These are phyloP conservation scores for Haliclona indistincta DNA, from an alignment of 37 sponge, comb jelly and placozoan genomes.

Conservation along the genomic window DNA sequence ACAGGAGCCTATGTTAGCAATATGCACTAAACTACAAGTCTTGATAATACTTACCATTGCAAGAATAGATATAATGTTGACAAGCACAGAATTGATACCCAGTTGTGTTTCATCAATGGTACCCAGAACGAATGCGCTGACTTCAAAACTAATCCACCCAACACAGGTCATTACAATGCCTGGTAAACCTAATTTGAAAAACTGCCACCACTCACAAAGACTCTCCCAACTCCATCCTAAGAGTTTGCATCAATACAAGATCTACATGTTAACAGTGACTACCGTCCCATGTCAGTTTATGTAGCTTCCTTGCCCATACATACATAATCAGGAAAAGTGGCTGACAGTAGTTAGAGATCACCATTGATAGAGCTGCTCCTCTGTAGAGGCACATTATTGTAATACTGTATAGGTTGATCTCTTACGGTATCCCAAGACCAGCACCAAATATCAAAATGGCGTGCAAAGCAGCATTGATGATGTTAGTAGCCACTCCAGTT, in stretches of 20 bases:
- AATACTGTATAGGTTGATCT: background rate
- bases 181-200: conserved; percentile 50
- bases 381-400: background rate
- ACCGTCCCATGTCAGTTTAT: conserved; percentile 58
- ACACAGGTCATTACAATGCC: conserved; percentile 36
- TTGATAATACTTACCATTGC: conserved; percentile 32
- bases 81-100: conserved; percentile 33
- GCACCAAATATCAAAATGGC: conserved; percentile 15
- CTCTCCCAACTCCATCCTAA: conserved; percentile 65
- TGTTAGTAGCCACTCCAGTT: background rate
- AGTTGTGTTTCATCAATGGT: conserved; percentile 32
- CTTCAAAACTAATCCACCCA: conserved; percentile 54
- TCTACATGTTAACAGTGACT: too few species aligned
- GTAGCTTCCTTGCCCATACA: conserved; percentile 26
- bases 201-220: conserved; percentile 53
- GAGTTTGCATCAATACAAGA: too few species aligned
- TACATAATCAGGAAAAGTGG: conserved; percentile 27
- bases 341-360: conserved; percentile 2
- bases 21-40: background rate
- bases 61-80: conserved; percentile 20
- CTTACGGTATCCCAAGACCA: conserved; percentile 13
- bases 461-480: conserved; percentile 10
- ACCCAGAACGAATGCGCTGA: conserved; percentile 47
- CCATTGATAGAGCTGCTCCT: conserved; percentile 16
- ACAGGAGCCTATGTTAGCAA: conserved; percentile 19